Conservation (phyloP, 2,113 vertebrate genomes). For the Centropus bengalensis region DNA sequence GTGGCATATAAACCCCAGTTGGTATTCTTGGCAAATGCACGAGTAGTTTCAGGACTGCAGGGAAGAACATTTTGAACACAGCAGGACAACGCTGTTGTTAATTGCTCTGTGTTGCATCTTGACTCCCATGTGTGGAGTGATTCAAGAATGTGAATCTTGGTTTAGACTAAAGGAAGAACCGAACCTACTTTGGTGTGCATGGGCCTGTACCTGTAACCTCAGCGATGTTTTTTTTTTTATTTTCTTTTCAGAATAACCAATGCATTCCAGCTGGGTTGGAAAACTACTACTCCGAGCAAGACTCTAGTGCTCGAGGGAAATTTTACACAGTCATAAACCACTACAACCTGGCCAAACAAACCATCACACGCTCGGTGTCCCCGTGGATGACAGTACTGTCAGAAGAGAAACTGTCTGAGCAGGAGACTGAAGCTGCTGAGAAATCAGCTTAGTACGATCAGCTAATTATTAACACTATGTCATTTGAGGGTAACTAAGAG, state of each 20-base stretch:
- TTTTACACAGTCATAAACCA: conserved; percentile 95
- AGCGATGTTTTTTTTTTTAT: not conserved
- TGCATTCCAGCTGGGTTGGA: conserved; percentile 93
- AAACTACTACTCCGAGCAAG: conserved; percentile 90
- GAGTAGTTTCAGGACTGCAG: not conserved
- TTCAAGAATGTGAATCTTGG: not conserved
- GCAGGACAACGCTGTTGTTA: not conserved
- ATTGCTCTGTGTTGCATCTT: not conserved
- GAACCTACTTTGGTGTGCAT: fast-evolving
- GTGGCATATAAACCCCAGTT: not conserved
- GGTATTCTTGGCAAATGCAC: not conserved
- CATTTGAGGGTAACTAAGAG: conserved; percentile 72
- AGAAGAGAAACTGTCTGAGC: conserved; percentile 92
- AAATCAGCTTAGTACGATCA: conserved; percentile 84
- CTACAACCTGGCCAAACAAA: conserved; percentile 95
- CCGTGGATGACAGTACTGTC: conserved; percentile 96
- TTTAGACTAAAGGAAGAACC: not conserved
- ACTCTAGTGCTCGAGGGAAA: conserved; percentile 86
- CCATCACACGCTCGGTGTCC: conserved; percentile 90
- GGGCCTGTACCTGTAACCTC: not conserved
- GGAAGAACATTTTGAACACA: not conserved
- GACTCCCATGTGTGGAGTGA: too few relatives aligned
- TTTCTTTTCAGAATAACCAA: conserved; percentile 86
- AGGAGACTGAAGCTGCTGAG: conserved; percentile 91
- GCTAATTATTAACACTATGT: conserved; percentile 63